Evolutionary conservation across 2,797 vertebrate genomes (phyloP).

Genomic region (Distichodus sexfasciatus): DNA sequence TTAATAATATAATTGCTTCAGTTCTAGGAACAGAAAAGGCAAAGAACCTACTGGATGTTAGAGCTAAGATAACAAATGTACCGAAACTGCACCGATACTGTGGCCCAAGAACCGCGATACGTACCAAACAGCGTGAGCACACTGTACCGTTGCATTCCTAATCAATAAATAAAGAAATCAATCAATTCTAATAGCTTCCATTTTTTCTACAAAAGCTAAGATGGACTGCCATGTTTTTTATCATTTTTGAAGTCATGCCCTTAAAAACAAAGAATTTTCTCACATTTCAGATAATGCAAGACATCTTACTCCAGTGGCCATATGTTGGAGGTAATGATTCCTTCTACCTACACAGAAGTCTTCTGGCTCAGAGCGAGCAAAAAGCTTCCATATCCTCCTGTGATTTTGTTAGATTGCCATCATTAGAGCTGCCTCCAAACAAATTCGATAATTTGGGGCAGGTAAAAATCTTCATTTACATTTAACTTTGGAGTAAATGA

Average conservation of each 20-base stretch:
- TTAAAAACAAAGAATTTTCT: background rate
- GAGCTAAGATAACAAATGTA: too few species aligned
- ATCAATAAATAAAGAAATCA: too few species aligned
- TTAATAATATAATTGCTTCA: too few species aligned
- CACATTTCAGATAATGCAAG: slow-evolving; percentile 3
- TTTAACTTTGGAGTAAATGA: slow-evolving; percentile 3
- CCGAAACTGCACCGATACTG: too few species aligned
- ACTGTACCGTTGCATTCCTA: too few species aligned
- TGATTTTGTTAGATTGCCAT: background rate
- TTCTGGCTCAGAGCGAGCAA: slow-evolving; percentile 6
- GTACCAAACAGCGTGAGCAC: too few species aligned
- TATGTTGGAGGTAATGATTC: background rate
- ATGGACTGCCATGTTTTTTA: background rate
- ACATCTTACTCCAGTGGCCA: slow-evolving; percentile 6
- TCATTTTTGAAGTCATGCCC: slow-evolving; percentile 1
- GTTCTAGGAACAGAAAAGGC: too few species aligned
- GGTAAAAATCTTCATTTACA: slow-evolving; percentile 9
- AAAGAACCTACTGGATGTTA: too few species aligned
- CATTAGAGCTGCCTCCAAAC: background rate
- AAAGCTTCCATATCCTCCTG: background rate
- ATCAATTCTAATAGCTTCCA: too few species aligned
- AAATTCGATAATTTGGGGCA: background rate
- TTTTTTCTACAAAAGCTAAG: background rate
- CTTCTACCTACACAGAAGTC: slow-evolving; percentile 2
- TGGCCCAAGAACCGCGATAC: too few species aligned